Evolutionary conservation across 1,140 invertebrate species (phyloP).

Genomic region (Lasioglossum baleicum): DNA sequence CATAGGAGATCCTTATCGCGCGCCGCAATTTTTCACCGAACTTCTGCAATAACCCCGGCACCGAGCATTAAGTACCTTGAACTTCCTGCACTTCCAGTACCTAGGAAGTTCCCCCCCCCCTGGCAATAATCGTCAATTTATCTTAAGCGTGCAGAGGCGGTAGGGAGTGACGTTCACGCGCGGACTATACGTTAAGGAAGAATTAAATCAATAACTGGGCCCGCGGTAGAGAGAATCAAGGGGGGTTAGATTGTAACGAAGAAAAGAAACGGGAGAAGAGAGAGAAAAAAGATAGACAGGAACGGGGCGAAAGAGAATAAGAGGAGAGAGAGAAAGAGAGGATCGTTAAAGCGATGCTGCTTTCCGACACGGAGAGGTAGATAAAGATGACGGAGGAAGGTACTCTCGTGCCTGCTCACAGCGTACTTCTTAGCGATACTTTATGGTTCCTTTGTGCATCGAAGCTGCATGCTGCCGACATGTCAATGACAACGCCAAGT

Average conservation of each 20-base stretch:
- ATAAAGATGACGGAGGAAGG: constrained; percentile 55
- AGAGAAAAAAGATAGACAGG: neutral
- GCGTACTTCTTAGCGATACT: constrained; percentile 58
- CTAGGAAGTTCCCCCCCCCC: constrained; percentile 38
- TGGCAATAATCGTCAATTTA: constrained; percentile 64
- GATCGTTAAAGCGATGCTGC: constrained; percentile 32
- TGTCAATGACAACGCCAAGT: constrained; percentile 48
- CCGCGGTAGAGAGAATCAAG: constrained; percentile 15
- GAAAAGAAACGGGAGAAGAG: neutral
- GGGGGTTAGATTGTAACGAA: neutral
- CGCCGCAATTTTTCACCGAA: constrained; percentile 53
- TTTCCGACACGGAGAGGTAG: constrained; percentile 30
- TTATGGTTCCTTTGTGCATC: constrained; percentile 63
- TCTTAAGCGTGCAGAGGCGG: constrained; percentile 37
- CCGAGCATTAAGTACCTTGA: constrained; percentile 57
- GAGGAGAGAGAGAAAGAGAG: neutral
- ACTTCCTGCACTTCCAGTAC: constrained; percentile 48
- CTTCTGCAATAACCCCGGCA: constrained; percentile 50
- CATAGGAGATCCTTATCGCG: constrained; percentile 30
- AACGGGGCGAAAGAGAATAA: neutral
- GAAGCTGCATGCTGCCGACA: constrained; percentile 50
- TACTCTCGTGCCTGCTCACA: constrained; percentile 57
- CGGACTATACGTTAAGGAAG: constrained; percentile 30
- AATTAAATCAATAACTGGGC: constrained; percentile 46
- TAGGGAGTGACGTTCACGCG: constrained; percentile 35